A percentile compares a stretch with the other conserved stretches of the same genome.
Evolutionary conservation across 2,888 invertebrate species (phyloP).

Genomic region (Callyntrura sp.): DNA sequence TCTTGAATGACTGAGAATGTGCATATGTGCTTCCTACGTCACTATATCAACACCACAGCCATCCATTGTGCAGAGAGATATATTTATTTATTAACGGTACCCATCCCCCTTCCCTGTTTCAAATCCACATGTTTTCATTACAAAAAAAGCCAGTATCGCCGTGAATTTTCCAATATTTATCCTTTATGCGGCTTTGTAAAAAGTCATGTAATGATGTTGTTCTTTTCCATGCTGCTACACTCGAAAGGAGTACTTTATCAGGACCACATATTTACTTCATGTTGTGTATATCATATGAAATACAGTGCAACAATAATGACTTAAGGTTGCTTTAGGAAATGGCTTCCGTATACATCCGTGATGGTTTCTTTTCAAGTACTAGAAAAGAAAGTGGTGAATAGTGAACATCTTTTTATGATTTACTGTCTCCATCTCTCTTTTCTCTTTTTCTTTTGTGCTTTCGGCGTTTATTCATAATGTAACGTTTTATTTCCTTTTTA

Average conservation of each 20-base stretch:
- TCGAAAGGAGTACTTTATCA: neutral
- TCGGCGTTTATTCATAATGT: conserved; percentile 46
- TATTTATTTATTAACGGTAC: conserved; percentile 11
- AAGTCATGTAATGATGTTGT: conserved; percentile 10
- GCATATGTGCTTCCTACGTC: conserved; percentile 17
- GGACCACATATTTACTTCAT: conserved; percentile 2
- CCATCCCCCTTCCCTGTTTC: neutral
- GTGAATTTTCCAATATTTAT: conserved; percentile 23
- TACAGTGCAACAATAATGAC: neutral
- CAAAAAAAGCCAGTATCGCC: neutral
- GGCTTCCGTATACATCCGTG: conserved; percentile 16
- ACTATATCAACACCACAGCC: neutral
- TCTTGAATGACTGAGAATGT: neutral
- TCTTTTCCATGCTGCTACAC: neutral
- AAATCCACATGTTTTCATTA: neutral
- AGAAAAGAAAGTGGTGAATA: conserved; percentile 29
- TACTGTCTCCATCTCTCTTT: conserved; percentile 10
- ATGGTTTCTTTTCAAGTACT: conserved; percentile 27
- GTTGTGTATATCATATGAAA: conserved; percentile 17
- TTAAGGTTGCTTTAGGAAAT: neutral
- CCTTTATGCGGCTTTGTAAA: neutral
- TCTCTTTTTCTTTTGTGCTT: conserved; percentile 32
- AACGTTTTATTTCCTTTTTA: conserved; percentile 29
- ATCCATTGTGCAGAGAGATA: neutral
- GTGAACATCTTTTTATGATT: conserved; percentile 43